phyloP scores from a whole-genome alignment of 2,797 vertebrate genomes.

The Sternotherus odoratus region DNA sequence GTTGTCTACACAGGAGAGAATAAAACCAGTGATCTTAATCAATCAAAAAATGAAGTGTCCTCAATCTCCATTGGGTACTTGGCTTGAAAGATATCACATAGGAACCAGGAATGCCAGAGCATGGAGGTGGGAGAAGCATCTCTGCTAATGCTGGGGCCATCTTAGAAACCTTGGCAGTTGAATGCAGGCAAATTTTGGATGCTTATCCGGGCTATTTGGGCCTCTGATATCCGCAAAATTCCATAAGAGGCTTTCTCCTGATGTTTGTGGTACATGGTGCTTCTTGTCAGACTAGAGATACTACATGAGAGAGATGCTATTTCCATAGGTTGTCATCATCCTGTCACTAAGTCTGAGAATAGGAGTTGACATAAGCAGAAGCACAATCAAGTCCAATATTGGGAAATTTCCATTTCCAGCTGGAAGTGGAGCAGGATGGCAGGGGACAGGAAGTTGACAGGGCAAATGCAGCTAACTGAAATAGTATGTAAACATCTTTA shows the following conservation, averaged over 20 bases:
- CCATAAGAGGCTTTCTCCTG: neutral
- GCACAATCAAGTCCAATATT: neutral
- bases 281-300: rapidly evolving
- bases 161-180: neutral
- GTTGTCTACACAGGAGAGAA: neutral
- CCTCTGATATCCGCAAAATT: neutral
- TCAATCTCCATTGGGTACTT: rapidly evolving
- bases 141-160: rapidly evolving
- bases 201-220: neutral
- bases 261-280: neutral
- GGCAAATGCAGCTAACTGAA: neutral
- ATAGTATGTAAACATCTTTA: rapidly evolving
- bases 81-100: rapidly evolving
- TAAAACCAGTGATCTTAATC: neutral
- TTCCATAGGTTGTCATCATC: neutral
- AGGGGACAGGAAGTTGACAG: neutral
- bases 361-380: neutral
- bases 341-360: neutral
- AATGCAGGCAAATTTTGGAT: neutral
- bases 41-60: neutral
- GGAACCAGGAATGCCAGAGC: neutral
- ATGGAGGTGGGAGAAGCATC: neutral
- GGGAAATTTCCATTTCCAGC: neutral
- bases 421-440: neutral
- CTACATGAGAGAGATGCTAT: neutral